A percentile compares a stretch with the other conserved stretches of the same genome.
phyloP scores from a whole-genome alignment of 1,140 invertebrate genomes.

The Delia radicum region DNA sequence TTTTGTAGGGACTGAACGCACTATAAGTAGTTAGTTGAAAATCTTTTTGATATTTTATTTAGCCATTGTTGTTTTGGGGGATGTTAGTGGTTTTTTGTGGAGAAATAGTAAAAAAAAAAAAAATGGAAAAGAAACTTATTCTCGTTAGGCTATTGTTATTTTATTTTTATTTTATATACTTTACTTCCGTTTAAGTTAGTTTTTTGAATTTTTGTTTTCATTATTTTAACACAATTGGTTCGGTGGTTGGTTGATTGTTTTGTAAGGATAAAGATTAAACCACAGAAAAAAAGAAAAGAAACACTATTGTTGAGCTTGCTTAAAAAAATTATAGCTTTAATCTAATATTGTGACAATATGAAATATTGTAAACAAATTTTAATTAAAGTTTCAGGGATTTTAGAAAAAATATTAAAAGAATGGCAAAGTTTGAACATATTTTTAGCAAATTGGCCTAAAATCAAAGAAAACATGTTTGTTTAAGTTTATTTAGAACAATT shows the following conservation, averaged over 20 bases:
- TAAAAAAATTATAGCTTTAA: too few species aligned
- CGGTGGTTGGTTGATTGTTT: background rate
- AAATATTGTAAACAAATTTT: background rate
- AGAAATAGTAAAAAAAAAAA: background rate
- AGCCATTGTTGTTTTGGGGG: background rate
- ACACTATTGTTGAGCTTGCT: too few species aligned
- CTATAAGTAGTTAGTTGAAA: background rate
- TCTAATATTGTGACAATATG: too few species aligned
- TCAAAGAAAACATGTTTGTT: too few species aligned
- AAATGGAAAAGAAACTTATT: background rate
- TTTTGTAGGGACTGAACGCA: background rate
- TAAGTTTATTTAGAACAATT: too few species aligned
- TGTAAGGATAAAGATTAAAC: too few species aligned
- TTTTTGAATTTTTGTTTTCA: background rate
- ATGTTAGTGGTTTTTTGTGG: background rate
- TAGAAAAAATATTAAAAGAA: too few species aligned
- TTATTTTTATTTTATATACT: background rate
- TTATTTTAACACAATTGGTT: background rate
- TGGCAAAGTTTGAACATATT: too few species aligned
- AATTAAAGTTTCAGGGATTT: too few species aligned
- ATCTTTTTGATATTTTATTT: background rate
- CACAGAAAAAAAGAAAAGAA: too few species aligned
- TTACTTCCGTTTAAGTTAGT: background rate
- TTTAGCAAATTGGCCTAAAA: too few species aligned
- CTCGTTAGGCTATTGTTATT: background rate